phyloP scores from a whole-genome alignment of 2,797 vertebrate genomes.

The Tolypeutes matacus region DNA sequence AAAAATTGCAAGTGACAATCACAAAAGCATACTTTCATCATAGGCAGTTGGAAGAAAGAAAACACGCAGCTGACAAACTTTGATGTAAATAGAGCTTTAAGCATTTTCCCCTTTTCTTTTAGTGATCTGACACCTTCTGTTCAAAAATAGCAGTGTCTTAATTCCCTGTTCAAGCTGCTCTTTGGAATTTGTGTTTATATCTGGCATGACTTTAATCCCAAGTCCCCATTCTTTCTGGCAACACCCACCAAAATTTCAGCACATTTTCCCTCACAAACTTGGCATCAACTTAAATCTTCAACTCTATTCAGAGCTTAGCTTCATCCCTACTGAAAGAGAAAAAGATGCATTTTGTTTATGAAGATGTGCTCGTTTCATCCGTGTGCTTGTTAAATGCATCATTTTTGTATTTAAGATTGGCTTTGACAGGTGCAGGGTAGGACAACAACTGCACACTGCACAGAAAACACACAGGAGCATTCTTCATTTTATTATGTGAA shows the following conservation, averaged over 20 bases:
- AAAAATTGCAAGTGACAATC: constrained; percentile 13
- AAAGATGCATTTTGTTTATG: neutral
- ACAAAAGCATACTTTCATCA: neutral
- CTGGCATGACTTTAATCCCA: constrained; percentile 59
- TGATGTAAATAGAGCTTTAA: constrained; percentile 51
- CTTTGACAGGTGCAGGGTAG: constrained; percentile 37
- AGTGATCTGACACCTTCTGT: constrained; percentile 71
- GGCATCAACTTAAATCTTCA: constrained; percentile 67
- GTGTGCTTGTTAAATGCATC: neutral
- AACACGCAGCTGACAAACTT: neutral
- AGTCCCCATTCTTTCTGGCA: constrained; percentile 23
- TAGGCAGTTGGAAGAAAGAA: neutral
- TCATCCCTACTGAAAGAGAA: constrained; percentile 41
- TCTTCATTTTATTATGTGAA: constrained; percentile 86
- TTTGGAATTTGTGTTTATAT: constrained; percentile 1
- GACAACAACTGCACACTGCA: neutral
- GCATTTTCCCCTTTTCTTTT: neutral
- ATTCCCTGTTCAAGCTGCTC: constrained; percentile 69
- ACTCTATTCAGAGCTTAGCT: constrained; percentile 74
- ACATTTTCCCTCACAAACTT: constrained; percentile 68
- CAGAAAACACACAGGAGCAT: constrained; percentile 81
- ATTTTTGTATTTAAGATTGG: neutral
- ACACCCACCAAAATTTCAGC: constrained; percentile 73
- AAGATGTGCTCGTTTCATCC: neutral
- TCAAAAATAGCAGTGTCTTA: constrained; percentile 65